These are phyloP conservation scores for Pterophyllum scalare DNA, from an alignment of 2,113 vertebrate species.

Conservation along the genomic window DNA sequence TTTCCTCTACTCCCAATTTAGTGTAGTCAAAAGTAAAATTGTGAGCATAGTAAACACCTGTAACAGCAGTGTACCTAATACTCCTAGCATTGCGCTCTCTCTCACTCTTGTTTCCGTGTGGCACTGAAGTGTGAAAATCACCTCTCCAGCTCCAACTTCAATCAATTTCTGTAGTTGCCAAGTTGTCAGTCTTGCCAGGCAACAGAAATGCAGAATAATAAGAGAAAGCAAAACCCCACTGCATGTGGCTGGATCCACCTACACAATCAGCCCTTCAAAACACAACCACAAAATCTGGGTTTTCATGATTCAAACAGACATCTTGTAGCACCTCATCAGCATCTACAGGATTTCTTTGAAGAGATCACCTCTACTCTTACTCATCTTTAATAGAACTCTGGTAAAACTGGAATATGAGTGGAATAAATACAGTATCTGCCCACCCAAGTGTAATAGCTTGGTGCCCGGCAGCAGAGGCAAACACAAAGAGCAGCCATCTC, in stretches of 20 bases:
- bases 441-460: constrained; percentile 16
- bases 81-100: neutral
- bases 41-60: neutral
- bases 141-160: constrained; percentile 16
- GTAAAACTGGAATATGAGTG: constrained; percentile 30
- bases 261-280: constrained; percentile 11
- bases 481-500: constrained; percentile 21
- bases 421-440: constrained; percentile 37
- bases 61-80: neutral
- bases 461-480: constrained; percentile 32
- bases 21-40: neutral
- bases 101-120: neutral
- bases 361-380: constrained; percentile 30
- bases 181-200: constrained; percentile 17
- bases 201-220: constrained; percentile 25
- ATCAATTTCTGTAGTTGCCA: constrained; percentile 13
- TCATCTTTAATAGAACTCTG: constrained; percentile 21
- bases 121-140: constrained; percentile 38
- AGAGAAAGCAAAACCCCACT: neutral
- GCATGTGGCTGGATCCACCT: constrained; percentile 4
- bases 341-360: constrained; percentile 2
- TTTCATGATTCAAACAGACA: constrained; percentile 10
- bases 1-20: neutral
- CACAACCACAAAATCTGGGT: neutral
- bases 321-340: constrained; percentile 14